phyloP scores from a whole-genome alignment of 2,113 vertebrate genomes.

The Eublepharis macularius region DNA sequence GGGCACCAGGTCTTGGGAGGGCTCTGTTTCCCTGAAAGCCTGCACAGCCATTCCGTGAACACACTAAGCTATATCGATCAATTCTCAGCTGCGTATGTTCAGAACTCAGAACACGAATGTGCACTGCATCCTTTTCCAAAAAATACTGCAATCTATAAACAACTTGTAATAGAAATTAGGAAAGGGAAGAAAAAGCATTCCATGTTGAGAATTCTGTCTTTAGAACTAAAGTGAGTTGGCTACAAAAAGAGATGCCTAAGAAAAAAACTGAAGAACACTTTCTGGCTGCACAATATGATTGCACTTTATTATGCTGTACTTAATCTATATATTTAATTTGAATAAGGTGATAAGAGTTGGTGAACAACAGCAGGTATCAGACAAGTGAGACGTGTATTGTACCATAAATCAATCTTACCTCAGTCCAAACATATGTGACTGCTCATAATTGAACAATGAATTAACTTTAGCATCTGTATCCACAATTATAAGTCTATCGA shows the following conservation, averaged over 20 bases:
- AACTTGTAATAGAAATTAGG: neutral
- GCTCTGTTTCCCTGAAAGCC: too few species aligned
- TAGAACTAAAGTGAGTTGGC: neutral
- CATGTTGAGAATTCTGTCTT: neutral
- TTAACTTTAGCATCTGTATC: constrained; percentile 93
- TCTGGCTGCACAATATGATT: neutral
- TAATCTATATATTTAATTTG: neutral
- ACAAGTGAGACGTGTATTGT: neutral
- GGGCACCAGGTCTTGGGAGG: neutral
- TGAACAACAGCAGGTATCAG: neutral
- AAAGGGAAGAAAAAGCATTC: neutral
- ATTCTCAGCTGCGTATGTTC: too few species aligned
- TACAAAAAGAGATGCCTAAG: neutral
- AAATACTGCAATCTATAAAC: neutral
- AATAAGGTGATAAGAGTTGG: neutral
- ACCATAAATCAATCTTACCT: constrained; percentile 82
- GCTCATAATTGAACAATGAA: constrained; percentile 94
- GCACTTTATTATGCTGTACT: neutral
- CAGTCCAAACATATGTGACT: constrained; percentile 93
- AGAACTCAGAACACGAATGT: too few species aligned
- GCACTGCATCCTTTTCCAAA: neutral
- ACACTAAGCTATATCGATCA: too few species aligned
- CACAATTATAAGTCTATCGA: constrained; percentile 92
- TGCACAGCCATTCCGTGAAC: too few species aligned
- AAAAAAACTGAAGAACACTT: neutral